Percentiles rank a stretch among this genome's conserved stretches.
Evolutionary conservation across 2,888 invertebrate species (phyloP).

Genomic region (Meteorus cinctellus): DNA sequence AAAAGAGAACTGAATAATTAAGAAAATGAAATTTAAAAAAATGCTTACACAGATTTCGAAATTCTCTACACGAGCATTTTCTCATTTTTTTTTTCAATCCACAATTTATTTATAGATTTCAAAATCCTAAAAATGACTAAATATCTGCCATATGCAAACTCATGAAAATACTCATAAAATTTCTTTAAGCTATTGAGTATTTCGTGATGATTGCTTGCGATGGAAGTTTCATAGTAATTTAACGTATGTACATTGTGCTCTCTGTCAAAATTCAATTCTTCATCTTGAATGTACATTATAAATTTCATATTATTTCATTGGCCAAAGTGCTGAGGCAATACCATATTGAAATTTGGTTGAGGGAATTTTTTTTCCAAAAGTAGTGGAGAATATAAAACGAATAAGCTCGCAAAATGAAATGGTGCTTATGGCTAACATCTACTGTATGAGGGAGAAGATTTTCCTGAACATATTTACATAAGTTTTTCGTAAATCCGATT

Average conservation of each 20-base stretch:
- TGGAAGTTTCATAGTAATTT: neutral
- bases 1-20: no score
- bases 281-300: neutral
- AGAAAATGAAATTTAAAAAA: no score
- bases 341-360: neutral
- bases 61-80: no score
- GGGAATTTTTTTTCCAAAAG: slow-evolving; percentile 17
- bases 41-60: no score
- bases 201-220: neutral
- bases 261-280: neutral
- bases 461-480: slow-evolving; percentile 6
- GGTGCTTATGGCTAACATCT: slow-evolving; percentile 8
- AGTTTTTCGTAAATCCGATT: neutral
- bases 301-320: slow-evolving; percentile 15
- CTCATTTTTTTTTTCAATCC: no score
- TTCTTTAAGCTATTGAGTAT: no score
- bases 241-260: neutral
- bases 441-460: neutral
- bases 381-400: neutral
- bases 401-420: neutral
- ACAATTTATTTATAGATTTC: no score
- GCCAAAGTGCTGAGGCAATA: slow-evolving; percentile 7
- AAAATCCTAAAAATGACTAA: no score
- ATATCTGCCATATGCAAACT: no score
- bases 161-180: no score